Base-by-base conservation (phyloP, 2,113 vertebrate species). In the Piprites chloris region DNA sequence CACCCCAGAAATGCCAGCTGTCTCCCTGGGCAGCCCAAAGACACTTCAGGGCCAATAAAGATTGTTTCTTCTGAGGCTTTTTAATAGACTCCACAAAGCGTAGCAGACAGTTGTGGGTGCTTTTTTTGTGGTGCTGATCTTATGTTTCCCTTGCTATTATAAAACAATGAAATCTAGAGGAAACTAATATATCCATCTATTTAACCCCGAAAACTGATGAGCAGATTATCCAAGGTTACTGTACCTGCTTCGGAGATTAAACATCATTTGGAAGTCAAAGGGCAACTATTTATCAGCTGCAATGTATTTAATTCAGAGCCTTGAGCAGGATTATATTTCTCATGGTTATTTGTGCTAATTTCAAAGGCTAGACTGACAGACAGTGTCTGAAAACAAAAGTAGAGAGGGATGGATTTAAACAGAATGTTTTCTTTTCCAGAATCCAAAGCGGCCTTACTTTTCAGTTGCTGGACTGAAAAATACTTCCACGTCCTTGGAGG, bases 311-410 rank as follows among this genome's bases (percentile, higher is more conserved):
- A 94, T 96, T 95, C 90, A 94, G 93, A 91, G 92, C 79, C 85
- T 87, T 85, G 82, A 93, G 82, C 63, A 82, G 93, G 92, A 93
- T 95, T 96, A 82, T 93, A 94, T 96, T 97, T 96, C 97, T 97
- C 94, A 86, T 93, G 94, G 85, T 92, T 94, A 93, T 97, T 95
- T 96, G 74, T 85, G 89, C 87, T 95, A 95, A 95, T 97, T 97
- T 97, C 95, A 93, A 96, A 97, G 89, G 58, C 93, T 86, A 94
- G 96, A 91, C 94, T 91, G 95, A 96, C 83, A 90, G 89, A 95
- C 95, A 93, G 77, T 62, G 88, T 86, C 93, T 95, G 95, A 95
- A 96, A 93, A 86, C 76, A 95, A 87, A 94, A 90, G 76, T 87
- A 86, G 71, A 76, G 88, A 93, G 73, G 68, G 53, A 62, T 87